Evolutionary conservation across 2,113 vertebrate genomes (phyloP), one percentile per base, ranked within the genome.

Genomic region (Gorsachius goisagi): DNA sequence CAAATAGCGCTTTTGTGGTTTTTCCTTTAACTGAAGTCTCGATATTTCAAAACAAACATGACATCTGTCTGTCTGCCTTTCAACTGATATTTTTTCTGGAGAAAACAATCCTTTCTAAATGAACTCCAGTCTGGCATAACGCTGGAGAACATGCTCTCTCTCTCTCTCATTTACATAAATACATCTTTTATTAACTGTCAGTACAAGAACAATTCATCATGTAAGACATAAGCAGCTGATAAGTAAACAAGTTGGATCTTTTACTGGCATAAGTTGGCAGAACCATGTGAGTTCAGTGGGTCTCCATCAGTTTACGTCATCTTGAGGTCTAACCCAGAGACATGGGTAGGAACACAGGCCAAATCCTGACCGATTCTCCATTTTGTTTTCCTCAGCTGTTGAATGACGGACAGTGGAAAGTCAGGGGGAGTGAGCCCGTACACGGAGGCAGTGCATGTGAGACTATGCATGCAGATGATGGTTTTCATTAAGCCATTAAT

Each of bases 121-220:
- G 67, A 89, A 58, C 85, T 80, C 27, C 67, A 63, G 53, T 58
- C 81, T 91, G 85, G 49, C 68, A 30, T 80, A 84, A 76, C 39
- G 22, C 3, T 56, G 73, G 41, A 93, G 73, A 89, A 33, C 45
- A 32, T 15, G 24, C 0, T 0, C 12, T 5, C 26, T 41, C 39
- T 62, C 44, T 90, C 39, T 89, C 55, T 87, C 56, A 75, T 96
- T 92, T 96, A 76, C 91, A 95, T 96, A 88, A 97, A 93, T 81
- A 74, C 21, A 67, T 87, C 27, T 92, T 80, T 84, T 90, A 71
- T 89, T 93, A 92, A 67, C 66, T 89, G 60, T 90, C 88, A 60
- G 50, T 63, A 49, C n/a, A 86, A 52, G 68, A 88, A 64, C n/a
- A 47, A 83, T 80, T 88, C 21, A 74, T 92, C 83, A 84, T 84